Evolutionary conservation across 2,888 invertebrate species (phyloP).

Genomic region (Orchesella flavescens): DNA sequence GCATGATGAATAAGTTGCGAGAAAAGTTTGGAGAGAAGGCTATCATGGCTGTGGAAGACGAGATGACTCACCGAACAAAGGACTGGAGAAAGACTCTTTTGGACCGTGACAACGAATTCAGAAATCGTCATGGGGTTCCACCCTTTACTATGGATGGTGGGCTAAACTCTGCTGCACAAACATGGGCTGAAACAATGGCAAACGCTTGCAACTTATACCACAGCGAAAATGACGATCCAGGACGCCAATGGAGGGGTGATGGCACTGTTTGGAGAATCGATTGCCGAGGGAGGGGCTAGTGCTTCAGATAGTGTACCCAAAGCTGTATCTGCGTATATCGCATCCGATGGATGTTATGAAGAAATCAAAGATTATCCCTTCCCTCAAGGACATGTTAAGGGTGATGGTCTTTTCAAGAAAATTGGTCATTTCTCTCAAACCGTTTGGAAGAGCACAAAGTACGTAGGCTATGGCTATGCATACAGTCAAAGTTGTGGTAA

Average conservation of each 20-base stretch:
- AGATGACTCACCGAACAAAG: conserved; percentile 9
- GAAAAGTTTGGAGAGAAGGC: conserved; percentile 30
- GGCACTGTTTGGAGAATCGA: conserved; percentile 32
- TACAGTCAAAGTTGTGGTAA: conserved; percentile 14
- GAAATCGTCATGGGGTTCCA: conserved; percentile 34
- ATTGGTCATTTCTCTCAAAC: conserved; percentile 53
- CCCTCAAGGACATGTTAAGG: conserved; percentile 17
- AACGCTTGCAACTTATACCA: conserved; percentile 21
- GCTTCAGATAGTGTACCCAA: not conserved
- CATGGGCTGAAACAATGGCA: conserved; percentile 41
- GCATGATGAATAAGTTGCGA: conserved; percentile 22
- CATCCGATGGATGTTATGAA: conserved; percentile 45
- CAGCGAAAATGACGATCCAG: conserved; percentile 26
- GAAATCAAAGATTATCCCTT: conserved; percentile 51
- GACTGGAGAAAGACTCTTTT: conserved; percentile 39
- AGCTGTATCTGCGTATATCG: conserved; percentile 10
- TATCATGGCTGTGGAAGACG: conserved; percentile 34
- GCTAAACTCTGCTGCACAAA: conserved; percentile 33
- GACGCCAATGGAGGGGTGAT: conserved; percentile 9
- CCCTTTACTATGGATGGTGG: not conserved
- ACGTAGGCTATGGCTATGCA: conserved; percentile 46
- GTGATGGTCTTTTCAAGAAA: conserved; percentile 20
- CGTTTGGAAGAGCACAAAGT: conserved; percentile 48
- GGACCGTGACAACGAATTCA: conserved; percentile 50
- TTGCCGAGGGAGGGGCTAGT: not conserved